Evolutionary conservation across 2,888 invertebrate genomes (phyloP).

Genomic region (Andrena trimmerana): DNA sequence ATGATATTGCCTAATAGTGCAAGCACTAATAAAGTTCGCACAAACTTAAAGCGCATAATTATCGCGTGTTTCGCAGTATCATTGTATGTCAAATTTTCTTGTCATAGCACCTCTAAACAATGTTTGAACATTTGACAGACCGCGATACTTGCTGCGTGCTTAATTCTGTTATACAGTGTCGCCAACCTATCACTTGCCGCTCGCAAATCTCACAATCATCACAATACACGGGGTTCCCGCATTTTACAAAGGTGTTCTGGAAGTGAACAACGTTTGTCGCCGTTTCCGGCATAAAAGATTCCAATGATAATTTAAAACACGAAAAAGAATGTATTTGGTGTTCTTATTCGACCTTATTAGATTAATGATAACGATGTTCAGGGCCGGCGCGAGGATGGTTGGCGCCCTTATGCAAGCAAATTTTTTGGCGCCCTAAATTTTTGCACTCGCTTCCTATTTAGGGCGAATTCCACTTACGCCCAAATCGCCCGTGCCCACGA

Average conservation of each 20-base stretch:
- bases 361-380: too few species aligned
- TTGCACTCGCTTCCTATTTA: too few species aligned
- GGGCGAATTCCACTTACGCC: too few species aligned
- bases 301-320: too few species aligned
- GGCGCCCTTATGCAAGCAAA: too few species aligned
- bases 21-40: slow-evolving; percentile 81
- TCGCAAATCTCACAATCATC: neutral
- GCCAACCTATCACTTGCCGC: slow-evolving; percentile 19
- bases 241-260: too few species aligned
- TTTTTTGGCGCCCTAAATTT: too few species aligned
- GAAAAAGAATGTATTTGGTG: too few species aligned
- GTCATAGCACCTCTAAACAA: slow-evolving; percentile 12
- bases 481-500: too few species aligned
- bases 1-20: slow-evolving; percentile 86
- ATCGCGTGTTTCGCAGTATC: slow-evolving; percentile 44
- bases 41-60: slow-evolving; percentile 83
- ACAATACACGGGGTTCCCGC: too few species aligned
- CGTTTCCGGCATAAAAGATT: neutral
- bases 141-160: slow-evolving; percentile 32
- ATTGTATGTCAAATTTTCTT: slow-evolving; percentile 56
- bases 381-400: too few species aligned
- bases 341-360: too few species aligned
- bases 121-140: slow-evolving; percentile 47
- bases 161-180: slow-evolving; percentile 26
- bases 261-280: neutral